Conservation (phyloP, 2,888 invertebrate genomes). For the Zygogramma bicolorata region DNA sequence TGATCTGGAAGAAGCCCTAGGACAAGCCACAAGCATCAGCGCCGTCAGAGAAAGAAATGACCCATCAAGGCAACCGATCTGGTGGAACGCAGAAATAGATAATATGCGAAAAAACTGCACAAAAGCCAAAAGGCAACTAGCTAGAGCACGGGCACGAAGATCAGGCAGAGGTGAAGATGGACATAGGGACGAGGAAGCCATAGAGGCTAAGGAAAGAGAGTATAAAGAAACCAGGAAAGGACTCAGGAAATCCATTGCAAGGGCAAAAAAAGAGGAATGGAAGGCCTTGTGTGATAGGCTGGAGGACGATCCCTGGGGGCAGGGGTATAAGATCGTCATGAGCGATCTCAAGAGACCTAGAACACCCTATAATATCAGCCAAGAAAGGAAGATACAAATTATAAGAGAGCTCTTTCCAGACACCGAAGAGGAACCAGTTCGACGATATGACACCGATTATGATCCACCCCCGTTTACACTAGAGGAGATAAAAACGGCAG, state of each 20-base stretch:
- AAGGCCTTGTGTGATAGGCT: neutral
- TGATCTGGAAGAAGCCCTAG: neutral
- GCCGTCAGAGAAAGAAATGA: neutral
- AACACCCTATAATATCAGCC: neutral
- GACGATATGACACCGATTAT: neutral
- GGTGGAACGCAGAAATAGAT: neutral
- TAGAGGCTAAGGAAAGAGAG: neutral
- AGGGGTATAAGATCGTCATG: neutral
- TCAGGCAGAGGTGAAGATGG: neutral
- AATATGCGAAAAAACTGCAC: neutral
- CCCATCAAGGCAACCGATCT: neutral
- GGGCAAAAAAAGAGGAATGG: neutral
- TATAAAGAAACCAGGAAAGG: neutral
- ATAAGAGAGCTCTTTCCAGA: constrained; percentile 1
- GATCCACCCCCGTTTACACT: neutral
- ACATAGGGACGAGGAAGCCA: neutral
- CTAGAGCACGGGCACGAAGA: neutral
- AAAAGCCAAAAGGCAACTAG: neutral
- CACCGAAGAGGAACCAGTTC: neutral
- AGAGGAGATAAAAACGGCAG: neutral
- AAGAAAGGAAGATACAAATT: neutral
- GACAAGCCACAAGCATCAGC: neutral
- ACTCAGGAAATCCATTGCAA: neutral
- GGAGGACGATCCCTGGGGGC: neutral
- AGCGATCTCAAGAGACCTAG: neutral